These are phyloP conservation scores for Rhopilema esculentum DNA, from an alignment of 30 jellyfish, hydroid and myxozoan species.

Conservation along the genomic window DNA sequence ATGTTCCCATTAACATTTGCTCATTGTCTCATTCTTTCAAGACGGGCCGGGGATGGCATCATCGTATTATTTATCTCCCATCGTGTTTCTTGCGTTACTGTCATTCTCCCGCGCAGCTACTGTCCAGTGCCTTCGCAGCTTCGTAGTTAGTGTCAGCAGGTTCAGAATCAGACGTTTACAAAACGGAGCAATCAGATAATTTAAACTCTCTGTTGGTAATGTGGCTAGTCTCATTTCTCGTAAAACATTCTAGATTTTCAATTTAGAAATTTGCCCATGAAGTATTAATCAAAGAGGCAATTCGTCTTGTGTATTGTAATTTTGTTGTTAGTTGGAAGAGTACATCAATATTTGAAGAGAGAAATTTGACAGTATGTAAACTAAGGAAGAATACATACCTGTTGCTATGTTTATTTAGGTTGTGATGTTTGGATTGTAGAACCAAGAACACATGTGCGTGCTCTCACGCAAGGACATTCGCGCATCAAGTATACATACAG, in stretches of 20 bases:
- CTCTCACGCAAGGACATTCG: neutral
- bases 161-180: neutral
- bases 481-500: neutral
- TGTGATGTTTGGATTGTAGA: neutral
- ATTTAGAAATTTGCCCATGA: neutral
- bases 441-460: neutral
- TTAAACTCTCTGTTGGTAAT: neutral
- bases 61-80: too few relatives aligned
- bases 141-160: neutral
- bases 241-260: neutral
- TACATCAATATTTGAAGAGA: neutral
- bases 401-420: neutral
- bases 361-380: neutral
- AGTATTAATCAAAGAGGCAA: neutral
- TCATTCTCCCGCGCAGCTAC: neutral
- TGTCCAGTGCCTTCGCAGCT: neutral
- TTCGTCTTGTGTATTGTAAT: neutral
- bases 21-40: too few relatives aligned
- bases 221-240: neutral
- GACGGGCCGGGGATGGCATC: too few relatives aligned
- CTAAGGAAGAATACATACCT: neutral
- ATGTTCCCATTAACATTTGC: neutral
- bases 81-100: too few relatives aligned
- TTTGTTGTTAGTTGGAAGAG: neutral
- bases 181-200: neutral